These are phyloP conservation scores for Thymelicus acteon DNA, from an alignment of 2,888 invertebrate species.

Conservation along the genomic window DNA sequence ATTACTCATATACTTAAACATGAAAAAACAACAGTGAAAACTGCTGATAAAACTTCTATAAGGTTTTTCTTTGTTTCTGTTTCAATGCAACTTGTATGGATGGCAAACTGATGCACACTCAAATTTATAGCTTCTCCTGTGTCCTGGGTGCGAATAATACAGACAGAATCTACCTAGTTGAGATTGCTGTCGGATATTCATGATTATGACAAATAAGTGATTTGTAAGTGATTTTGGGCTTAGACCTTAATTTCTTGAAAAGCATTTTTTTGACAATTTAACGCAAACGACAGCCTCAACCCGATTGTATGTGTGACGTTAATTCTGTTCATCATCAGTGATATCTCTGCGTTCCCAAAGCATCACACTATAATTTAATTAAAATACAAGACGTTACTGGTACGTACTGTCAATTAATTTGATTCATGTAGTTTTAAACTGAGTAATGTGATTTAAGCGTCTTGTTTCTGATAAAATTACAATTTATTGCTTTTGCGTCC, in stretches of 20 bases:
- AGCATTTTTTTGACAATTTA: too few relatives aligned
- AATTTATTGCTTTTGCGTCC: conserved; percentile 27
- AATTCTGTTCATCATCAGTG: not conserved
- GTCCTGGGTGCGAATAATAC: too few relatives aligned
- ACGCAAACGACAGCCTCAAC: too few relatives aligned
- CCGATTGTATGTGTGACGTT: too few relatives aligned
- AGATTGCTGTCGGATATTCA: too few relatives aligned
- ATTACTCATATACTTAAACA: conserved; percentile 10
- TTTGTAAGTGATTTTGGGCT: too few relatives aligned
- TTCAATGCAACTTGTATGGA: too few relatives aligned
- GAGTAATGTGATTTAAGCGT: conserved; percentile 32
- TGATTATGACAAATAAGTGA: too few relatives aligned
- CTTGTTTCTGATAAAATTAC: conserved; percentile 28
- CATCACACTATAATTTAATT: conserved; percentile 13
- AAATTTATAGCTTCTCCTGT: too few relatives aligned
- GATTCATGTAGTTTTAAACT: conserved; percentile 33
- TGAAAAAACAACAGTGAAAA: conserved; percentile 2
- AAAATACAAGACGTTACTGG: conserved; percentile 26
- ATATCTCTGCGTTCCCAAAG: conserved; percentile 1
- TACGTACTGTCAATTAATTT: conserved; percentile 35
- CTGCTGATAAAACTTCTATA: not conserved
- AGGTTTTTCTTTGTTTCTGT: not conserved
- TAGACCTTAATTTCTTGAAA: too few relatives aligned
- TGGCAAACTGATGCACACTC: too few relatives aligned
- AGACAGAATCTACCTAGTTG: too few relatives aligned